Base-by-base conservation (phyloP, 2,113 vertebrate species). In the Pseudorasbora parva region DNA sequence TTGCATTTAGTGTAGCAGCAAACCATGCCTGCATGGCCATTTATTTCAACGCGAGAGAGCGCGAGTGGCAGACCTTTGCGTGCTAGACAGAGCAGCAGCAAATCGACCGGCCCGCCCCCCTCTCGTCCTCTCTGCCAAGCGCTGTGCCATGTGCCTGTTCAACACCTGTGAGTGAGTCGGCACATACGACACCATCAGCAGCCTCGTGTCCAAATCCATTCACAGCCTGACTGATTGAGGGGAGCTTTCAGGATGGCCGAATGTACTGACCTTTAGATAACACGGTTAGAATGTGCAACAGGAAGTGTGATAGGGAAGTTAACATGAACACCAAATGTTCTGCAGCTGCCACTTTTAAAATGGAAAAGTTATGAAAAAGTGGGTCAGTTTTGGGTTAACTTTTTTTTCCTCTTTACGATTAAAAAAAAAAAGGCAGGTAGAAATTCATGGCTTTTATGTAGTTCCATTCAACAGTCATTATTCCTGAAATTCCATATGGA, bases 121-220 rank as follows among this genome's bases (percentile, higher is more conserved):
- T 0, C 15, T 2, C 12, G 25, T 10, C 9, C 47, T 9, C 51
- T 4, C 51, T 14, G 2, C 68, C 66, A 8, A 27, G 23, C 59
- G 30, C 79, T 12, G 47, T 82, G 84, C 73, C 80, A 78, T 81
- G 80, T 82, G 84, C 66, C 30, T 5, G 11, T 62, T 12, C 62
- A 72, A 30, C 84, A 82, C 80, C 84, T 86, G 84, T 66, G 71
- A 85, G 54, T 3, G 43, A 51, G 75, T 54, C 19, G 41, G 64
- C 59, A 56, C 69, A 66, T 64, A 69, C 45, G 82, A 77, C 47
- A 43, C 60, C 73, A 66, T 21, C 57, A 49, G 25, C 45, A 7
- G 27, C 66, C 66, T 59, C 27, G n/a, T 72, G 37, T 62, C 21
- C 54, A 33, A 60, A 51, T 69, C n/a, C 60, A 64, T 56, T 77